phyloP scores from a whole-genome alignment of 2,888 invertebrate genomes.

The Acanthosepion pharaonis region DNA sequence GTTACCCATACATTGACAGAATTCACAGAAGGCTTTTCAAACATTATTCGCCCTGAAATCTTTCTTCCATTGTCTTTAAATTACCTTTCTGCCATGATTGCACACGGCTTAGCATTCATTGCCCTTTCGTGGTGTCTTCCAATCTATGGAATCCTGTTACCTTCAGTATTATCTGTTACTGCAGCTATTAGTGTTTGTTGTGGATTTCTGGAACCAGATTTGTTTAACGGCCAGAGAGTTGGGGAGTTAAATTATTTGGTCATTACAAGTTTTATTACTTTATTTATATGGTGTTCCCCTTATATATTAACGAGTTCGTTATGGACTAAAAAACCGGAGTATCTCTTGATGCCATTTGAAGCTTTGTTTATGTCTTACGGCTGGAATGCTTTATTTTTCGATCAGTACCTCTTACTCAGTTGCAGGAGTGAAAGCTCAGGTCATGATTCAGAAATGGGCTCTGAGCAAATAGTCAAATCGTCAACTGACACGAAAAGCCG shows the following conservation, averaged over 20 bases:
- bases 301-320: background rate
- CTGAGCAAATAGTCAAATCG: background rate
- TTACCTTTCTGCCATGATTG: conserved; percentile 50
- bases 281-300: background rate
- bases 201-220: conserved; percentile 46
- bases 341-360: conserved; percentile 50
- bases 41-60: conserved; percentile 48
- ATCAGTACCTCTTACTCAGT: conserved; percentile 57
- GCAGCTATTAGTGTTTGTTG: conserved; percentile 50
- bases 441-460: background rate
- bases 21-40: background rate
- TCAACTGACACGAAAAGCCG: conserved; percentile 49
- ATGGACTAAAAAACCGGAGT: conserved; percentile 49
- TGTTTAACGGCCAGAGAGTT: conserved; percentile 47
- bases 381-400: conserved; percentile 58
- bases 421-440: conserved; percentile 53
- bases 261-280: background rate
- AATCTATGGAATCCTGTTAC: conserved; percentile 52
- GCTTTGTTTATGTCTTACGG: conserved; percentile 55
- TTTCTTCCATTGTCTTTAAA: conserved; percentile 52
- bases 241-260: background rate
- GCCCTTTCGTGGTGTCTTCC: conserved; percentile 54
- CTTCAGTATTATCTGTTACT: conserved; percentile 52
- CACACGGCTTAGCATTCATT: conserved; percentile 52
- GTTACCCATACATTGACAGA: background rate